Conservation (phyloP, 2,888 invertebrate genomes). For the Cerceris rybyensis region DNA sequence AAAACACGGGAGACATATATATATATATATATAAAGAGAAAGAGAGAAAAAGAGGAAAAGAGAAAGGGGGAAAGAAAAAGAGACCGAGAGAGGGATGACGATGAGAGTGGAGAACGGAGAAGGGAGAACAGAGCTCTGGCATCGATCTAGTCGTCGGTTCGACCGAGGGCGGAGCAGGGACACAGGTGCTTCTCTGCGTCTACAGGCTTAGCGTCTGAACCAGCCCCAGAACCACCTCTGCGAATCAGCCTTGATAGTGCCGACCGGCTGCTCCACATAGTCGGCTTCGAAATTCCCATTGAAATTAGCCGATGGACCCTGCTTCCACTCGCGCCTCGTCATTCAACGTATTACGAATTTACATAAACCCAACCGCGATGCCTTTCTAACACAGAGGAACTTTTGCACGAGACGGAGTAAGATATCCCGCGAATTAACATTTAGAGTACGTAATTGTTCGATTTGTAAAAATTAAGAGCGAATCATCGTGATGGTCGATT, state of each 20-base stretch:
- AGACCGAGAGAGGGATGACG: conserved; percentile 41
- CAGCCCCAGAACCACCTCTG: conserved; percentile 73
- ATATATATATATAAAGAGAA: background rate
- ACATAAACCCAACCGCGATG: too few relatives aligned
- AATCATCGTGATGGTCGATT: background rate
- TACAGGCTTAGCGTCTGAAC: conserved; percentile 77
- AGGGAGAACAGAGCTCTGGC: conserved; percentile 66
- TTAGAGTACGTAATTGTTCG: too few relatives aligned
- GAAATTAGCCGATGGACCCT: conserved; percentile 55
- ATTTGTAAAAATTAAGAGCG: background rate
- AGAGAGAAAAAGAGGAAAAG: conserved; percentile 16
- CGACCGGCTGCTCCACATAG: conserved; percentile 65
- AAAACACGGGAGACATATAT: background rate
- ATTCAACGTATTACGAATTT: conserved; percentile 21
- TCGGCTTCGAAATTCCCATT: conserved; percentile 46
- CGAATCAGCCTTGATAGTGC: conserved; percentile 69
- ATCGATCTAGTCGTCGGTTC: conserved; percentile 77
- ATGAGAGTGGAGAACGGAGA: conserved; percentile 47
- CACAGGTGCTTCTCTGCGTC: conserved; percentile 78
- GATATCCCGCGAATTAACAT: too few relatives aligned
- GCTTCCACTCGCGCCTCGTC: conserved; percentile 35
- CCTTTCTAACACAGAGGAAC: too few relatives aligned
- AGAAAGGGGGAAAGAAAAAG: conserved; percentile 14
- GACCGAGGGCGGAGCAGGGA: conserved; percentile 75
- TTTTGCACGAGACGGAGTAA: conserved; percentile 22